Percentiles rank a stretch among this genome's conserved stretches.
phyloP scores from a whole-genome alignment of 1,140 invertebrate species.

The Camponotus pennsylvanicus region DNA sequence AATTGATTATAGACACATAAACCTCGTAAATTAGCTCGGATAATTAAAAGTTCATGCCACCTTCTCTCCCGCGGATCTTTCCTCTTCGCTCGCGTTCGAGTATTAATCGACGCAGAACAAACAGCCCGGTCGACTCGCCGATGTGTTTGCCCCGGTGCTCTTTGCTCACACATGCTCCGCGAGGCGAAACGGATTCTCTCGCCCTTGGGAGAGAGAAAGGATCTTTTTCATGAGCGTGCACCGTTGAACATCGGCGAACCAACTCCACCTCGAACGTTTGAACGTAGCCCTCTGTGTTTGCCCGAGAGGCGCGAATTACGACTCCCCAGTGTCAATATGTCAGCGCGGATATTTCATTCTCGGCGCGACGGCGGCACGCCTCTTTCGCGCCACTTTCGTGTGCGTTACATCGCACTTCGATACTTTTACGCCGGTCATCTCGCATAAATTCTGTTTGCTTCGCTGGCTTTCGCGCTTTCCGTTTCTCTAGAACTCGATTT shows the following conservation, averaged over 20 bases:
- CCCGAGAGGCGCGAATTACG: constrained; percentile 81
- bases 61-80: not conserved
- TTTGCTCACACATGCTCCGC: constrained; percentile 65
- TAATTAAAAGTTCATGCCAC: not conserved
- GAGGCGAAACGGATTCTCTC: constrained; percentile 70
- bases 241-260: constrained; percentile 43
- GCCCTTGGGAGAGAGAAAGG: constrained; percentile 65
- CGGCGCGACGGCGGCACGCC: constrained; percentile 43
- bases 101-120: constrained; percentile 70
- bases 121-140: constrained; percentile 51
- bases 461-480: constrained; percentile 42
- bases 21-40: not conserved
- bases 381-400: constrained; percentile 56
- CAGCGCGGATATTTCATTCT: constrained; percentile 77
- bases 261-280: constrained; percentile 35
- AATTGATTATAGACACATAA: not conserved
- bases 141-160: constrained; percentile 74
- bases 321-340: constrained; percentile 81
- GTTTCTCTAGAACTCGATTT: constrained; percentile 27
- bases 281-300: constrained; percentile 79
- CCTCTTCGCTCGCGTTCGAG: not conserved
- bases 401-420: constrained; percentile 57
- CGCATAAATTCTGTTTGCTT: constrained; percentile 69
- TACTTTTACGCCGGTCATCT: constrained; percentile 63
- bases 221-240: constrained; percentile 59